Conservation (phyloP, 2,888 invertebrate species). For the Hypercompe scribonia region DNA sequence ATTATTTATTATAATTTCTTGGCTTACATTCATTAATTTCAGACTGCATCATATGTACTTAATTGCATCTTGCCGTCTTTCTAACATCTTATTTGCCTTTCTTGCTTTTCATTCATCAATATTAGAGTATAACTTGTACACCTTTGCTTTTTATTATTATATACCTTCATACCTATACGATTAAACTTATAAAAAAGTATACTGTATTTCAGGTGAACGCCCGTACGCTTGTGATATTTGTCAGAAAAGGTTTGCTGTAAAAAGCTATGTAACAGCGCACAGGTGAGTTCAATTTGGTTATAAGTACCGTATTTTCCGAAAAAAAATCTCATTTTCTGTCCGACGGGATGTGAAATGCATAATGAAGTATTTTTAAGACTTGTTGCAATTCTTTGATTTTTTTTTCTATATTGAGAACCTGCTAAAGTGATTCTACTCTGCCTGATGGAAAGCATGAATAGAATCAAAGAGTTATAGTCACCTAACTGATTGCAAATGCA, state of each 20-base stretch:
- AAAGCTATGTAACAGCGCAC: conserved; percentile 93
- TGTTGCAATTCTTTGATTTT: neutral
- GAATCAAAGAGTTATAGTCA: too few relatives aligned
- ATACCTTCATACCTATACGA: neutral
- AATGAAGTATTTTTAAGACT: too few relatives aligned
- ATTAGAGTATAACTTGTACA: conserved; percentile 25
- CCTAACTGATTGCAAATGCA: too few relatives aligned
- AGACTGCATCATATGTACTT: conserved; percentile 71
- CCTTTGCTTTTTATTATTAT: conserved; percentile 40
- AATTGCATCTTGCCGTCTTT: conserved; percentile 87
- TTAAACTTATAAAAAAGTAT: conserved; percentile 17
- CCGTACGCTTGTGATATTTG: conserved; percentile 93
- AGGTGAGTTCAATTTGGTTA: conserved; percentile 71
- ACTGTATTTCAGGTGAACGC: conserved; percentile 87
- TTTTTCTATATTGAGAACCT: too few relatives aligned
- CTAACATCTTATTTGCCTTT: conserved; percentile 75
- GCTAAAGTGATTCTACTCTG: too few relatives aligned
- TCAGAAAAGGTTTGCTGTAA: conserved; percentile 92
- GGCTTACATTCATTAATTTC: conserved; percentile 79
- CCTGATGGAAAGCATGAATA: too few relatives aligned
- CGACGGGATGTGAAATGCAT: neutral
- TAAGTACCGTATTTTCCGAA: neutral
- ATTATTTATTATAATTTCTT: conserved; percentile 74
- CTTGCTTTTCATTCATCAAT: conserved; percentile 62
- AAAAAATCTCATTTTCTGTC: neutral